Evolutionary conservation across 2,113 vertebrate species (phyloP), one percentile per base, ranked within the genome.

Genomic region (Oophaga pumilio): DNA sequence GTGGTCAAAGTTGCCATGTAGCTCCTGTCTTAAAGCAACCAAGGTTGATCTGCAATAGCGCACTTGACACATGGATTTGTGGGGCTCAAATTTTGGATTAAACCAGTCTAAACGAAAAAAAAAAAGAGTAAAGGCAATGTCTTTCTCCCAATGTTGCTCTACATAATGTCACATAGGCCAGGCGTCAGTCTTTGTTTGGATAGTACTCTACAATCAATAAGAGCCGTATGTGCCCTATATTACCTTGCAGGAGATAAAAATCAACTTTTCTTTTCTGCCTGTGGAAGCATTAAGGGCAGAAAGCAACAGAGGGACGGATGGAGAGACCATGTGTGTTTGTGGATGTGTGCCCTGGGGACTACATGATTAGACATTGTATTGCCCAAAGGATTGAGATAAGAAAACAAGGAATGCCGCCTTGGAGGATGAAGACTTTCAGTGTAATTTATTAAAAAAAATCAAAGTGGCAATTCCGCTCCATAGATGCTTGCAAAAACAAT

Each of bases 351-450:
- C 33, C 59, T 49, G 59, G 33, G 28, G 59, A 64, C 49, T 82
- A 49, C 79, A 82, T 64, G 60, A 82, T 82, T 82, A 82, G 59
- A 82, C 28, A 49, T 18, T 82, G 57, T 66, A 82, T 66, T 64
- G 79, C 79, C 79, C 79, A 82, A 66, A 82, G 79, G 18, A 64
- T n/a, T 3, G 5, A 82, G 79, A 82, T 82, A 64, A 82, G 79
- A 64, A 49, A 82, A 82, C 79, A 82, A 82, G 59, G 28, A 82
- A 82, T 14, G 0, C 60, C 64, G 59, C 59, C 79, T 49, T 49
- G 22, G 59, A 82, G 59, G 57, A 43, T 2, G 33, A 66, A 64
- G 79, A 33, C 28, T 64, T 64, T 64, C 28, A 82, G 64, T 82
- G 59, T 82, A 66, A 82, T 82, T 82, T 60, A 64, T 82, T 62